Conservation (phyloP, 2,797 vertebrate species). For the Xiphophorus birchmanni region DNA sequence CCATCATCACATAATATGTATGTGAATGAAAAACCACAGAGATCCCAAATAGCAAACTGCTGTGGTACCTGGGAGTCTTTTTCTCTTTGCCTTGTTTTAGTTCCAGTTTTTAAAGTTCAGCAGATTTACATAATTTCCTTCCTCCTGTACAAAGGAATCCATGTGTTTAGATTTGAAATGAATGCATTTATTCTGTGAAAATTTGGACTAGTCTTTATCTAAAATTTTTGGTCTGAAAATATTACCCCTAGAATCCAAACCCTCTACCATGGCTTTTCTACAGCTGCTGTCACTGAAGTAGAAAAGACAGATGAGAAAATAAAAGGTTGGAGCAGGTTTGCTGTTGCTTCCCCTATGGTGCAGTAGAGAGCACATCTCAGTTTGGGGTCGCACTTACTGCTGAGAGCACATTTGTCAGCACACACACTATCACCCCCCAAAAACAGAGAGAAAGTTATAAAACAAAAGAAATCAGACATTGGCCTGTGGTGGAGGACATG, state of each 20-base stretch:
- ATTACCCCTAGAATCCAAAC: not conserved
- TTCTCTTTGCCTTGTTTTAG: not conserved
- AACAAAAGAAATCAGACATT: constrained; percentile 36
- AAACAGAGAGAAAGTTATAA: constrained; percentile 27
- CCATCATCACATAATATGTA: not conserved
- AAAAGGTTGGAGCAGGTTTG: constrained; percentile 63
- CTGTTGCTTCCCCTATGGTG: constrained; percentile 57
- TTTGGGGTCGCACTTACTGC: constrained; percentile 70
- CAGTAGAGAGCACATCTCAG: constrained; percentile 60
- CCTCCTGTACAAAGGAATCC: not conserved
- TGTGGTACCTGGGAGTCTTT: not conserved
- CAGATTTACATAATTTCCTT: not conserved
- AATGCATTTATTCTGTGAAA: not conserved
- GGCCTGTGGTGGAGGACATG: constrained; percentile 38
- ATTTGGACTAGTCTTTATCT: not conserved
- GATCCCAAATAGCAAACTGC: not conserved
- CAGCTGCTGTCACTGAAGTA: constrained; percentile 32
- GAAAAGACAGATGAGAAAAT: constrained; percentile 62
- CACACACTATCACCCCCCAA: constrained; percentile 50
- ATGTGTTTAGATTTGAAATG: not conserved
- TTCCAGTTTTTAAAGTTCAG: not conserved
- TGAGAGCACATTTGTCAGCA: constrained; percentile 72
- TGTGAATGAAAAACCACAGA: not conserved
- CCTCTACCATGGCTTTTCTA: not conserved
- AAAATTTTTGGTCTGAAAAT: not conserved